Evolutionary conservation across 2,888 invertebrate species (phyloP).

Genomic region (Lobophora halterata): DNA sequence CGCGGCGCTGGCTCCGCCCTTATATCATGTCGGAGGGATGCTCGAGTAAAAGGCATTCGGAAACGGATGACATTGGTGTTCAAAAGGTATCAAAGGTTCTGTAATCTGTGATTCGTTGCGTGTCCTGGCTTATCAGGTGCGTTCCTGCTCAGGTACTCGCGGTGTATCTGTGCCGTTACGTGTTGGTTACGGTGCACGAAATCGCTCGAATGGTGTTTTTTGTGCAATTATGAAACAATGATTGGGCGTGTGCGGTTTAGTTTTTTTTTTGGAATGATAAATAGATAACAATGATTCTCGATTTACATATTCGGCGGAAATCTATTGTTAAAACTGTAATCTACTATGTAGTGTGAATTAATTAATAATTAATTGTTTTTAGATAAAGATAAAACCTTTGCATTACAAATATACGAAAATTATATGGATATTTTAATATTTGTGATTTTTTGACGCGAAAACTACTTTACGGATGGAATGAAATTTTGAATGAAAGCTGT

Average conservation of each 20-base stretch:
- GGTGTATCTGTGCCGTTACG: constrained; percentile 7
- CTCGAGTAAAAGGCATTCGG: constrained; percentile 66
- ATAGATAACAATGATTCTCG: constrained; percentile 8
- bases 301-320: constrained; percentile 9
- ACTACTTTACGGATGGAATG: too few species aligned
- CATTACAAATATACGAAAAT: too few species aligned
- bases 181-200: constrained; percentile 10
- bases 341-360: too few species aligned
- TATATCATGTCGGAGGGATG: constrained; percentile 76
- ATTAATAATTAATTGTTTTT: too few species aligned
- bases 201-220: constrained; percentile 10
- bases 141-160: background rate
- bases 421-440: too few species aligned
- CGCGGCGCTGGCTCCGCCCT: constrained; percentile 58
- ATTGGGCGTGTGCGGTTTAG: constrained; percentile 11
- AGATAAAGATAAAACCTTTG: too few species aligned
- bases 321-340: constrained; percentile 11
- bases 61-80: constrained; percentile 69
- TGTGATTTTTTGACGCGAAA: too few species aligned
- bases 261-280: constrained; percentile 13
- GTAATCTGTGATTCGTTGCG: too few species aligned
- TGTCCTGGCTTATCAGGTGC: too few species aligned
- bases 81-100: too few species aligned
- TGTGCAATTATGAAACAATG: constrained; percentile 15
- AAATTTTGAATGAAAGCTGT: too few species aligned